Conservation (phyloP, 2,113 vertebrate genomes). For the Pteruthius melanotis region DNA sequence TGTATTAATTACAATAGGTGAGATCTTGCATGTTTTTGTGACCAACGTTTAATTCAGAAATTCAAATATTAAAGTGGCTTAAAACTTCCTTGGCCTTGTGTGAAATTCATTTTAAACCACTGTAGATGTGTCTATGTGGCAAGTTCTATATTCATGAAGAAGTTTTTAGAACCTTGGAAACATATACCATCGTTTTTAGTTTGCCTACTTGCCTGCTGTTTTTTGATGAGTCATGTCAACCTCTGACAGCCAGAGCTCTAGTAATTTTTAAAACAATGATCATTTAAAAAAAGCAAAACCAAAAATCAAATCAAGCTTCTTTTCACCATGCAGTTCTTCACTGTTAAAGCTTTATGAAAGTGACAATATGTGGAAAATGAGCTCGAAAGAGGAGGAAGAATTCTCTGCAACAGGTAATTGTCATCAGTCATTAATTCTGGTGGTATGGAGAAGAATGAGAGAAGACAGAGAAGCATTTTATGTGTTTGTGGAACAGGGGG, state of each 20-base stretch:
- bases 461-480: background rate
- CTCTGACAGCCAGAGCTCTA: background rate
- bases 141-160: background rate
- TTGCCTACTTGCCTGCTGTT: background rate
- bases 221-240: background rate
- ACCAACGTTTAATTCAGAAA: background rate
- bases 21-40: background rate
- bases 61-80: background rate
- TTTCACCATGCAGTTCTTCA: background rate
- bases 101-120: background rate
- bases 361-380: background rate
- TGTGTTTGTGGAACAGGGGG: background rate
- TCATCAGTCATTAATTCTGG: background rate
- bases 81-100: background rate
- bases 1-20: background rate
- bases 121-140: background rate
- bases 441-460: background rate
- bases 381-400: background rate
- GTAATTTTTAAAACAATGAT: background rate
- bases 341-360: background rate
- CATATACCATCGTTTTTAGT: background rate
- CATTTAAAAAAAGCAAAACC: background rate
- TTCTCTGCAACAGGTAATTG: slow-evolving; percentile 29
- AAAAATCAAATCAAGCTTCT: background rate
- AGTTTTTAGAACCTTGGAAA: background rate